A percentile compares a stretch with the other conserved stretches of the same genome.
Conservation (phyloP, 1,140 invertebrate genomes). For the Teleopsis dalmanni region DNA sequence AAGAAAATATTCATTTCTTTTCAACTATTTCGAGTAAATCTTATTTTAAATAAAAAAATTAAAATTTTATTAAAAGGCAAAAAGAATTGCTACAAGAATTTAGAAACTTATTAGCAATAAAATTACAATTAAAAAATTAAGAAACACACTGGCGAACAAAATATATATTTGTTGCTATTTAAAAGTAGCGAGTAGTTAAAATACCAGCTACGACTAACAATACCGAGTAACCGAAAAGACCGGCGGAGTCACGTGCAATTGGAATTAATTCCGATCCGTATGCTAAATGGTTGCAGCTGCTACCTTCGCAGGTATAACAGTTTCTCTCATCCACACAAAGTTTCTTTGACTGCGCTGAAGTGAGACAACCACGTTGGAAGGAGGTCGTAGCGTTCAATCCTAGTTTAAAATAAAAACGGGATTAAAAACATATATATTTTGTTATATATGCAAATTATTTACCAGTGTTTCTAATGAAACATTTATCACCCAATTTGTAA, state of each 20-base stretch:
- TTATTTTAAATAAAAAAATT: background rate
- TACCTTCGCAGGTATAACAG: slow-evolving; percentile 32
- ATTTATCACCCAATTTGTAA: slow-evolving; percentile 33
- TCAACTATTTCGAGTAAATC: too few relatives aligned
- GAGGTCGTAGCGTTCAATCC: slow-evolving; percentile 16
- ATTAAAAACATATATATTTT: background rate
- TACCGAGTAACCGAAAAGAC: slow-evolving; percentile 13
- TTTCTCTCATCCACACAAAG: slow-evolving; percentile 26
- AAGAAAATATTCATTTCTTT: too few relatives aligned
- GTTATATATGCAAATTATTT: background rate
- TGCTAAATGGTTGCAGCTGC: slow-evolving; percentile 29
- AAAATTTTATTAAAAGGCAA: background rate
- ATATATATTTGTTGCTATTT: background rate
- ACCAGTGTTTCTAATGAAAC: slow-evolving; percentile 32
- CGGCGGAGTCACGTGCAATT: slow-evolving; percentile 28
- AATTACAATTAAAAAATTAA: background rate
- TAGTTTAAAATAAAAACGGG: background rate
- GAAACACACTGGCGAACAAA: background rate
- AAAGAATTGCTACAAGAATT: background rate
- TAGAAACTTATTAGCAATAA: background rate
- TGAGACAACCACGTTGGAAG: slow-evolving; percentile 37
- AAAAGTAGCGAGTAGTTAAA: background rate
- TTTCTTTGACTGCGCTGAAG: slow-evolving; percentile 25
- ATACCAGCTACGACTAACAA: slow-evolving; percentile 16
- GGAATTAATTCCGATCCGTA: slow-evolving; percentile 25